Evolutionary conservation across 2,888 invertebrate genomes (phyloP).

Genomic region (Brenthis hecate): DNA sequence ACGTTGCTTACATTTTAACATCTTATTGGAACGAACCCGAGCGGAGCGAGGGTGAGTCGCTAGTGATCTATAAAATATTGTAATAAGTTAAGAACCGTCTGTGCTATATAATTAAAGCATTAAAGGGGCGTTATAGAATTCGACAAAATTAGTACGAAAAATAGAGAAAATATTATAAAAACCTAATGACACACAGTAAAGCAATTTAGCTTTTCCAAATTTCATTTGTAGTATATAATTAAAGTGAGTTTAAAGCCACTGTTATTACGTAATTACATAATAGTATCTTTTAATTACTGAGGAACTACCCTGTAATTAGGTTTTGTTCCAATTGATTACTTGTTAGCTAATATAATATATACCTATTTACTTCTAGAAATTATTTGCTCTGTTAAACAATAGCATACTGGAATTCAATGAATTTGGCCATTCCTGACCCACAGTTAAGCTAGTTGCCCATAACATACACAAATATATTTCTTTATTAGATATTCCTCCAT

Average conservation of each 20-base stretch:
- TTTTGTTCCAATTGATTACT: background rate
- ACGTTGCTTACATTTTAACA: too few relatives aligned
- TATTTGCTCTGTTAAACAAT: constrained; percentile 8
- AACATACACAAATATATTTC: background rate
- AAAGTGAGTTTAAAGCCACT: background rate
- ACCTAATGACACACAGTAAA: background rate
- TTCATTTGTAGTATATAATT: background rate
- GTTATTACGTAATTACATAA: constrained; percentile 4
- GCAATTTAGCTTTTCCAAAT: background rate
- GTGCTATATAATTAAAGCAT: too few relatives aligned
- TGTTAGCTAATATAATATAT: background rate
- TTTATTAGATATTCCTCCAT: background rate
- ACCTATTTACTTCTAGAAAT: constrained; percentile 3
- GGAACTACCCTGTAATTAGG: constrained; percentile 4
- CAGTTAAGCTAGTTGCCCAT: background rate
- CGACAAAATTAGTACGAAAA: too few relatives aligned
- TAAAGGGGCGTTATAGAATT: too few relatives aligned
- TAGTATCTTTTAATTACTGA: background rate
- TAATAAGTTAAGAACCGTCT: too few relatives aligned
- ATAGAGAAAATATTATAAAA: too few relatives aligned
- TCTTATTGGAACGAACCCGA: too few relatives aligned
- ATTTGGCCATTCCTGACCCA: constrained; percentile 1
- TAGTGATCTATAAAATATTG: too few relatives aligned
- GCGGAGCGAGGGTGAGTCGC: too few relatives aligned
- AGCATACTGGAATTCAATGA: constrained; percentile 7